Evolutionary conservation across 2,888 invertebrate genomes (phyloP), one percentile per base, ranked within the genome.

Genomic region (Pammene aurita): DNA sequence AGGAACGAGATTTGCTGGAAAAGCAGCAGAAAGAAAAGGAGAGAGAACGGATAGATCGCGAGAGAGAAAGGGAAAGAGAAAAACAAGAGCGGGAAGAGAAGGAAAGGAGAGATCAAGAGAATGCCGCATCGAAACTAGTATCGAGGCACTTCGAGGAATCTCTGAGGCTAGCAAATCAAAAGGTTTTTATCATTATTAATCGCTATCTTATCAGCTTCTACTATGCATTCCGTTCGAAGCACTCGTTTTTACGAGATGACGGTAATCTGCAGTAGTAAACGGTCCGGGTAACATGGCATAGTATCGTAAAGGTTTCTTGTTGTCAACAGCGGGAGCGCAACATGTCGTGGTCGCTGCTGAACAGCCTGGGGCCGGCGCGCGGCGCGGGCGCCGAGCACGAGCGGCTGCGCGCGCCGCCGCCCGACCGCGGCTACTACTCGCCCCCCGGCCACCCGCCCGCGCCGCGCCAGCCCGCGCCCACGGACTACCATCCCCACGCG

Each of bases 111-210:
- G 92, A 94, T 74, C 92, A 94, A 78, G 94, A 95, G 74, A 94
- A 94, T 84, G 96, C 96, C 66, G 96, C 98, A 66, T 96, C 97
- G 77, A 94, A 94, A 85, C 95, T 96, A 73, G 96, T 98, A 71
- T 95, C 97, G 79, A 96, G 97, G 88, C 98, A 98, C 91, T 98
- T 98, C 88, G 96, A 96, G 83, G 97, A 97, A 92, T 97, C 97
- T 74, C 93, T 97, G 72, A 94, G 96, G 84, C 93, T 95, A 73
- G 96, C 95, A 55, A 95, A 95, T 82, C 95, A 96, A 90, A 96
- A 96, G 95, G 96, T 96, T 77, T 71, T 70, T 81, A 71, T 69
- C 69, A 56, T 13, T 26, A n/a, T n/a, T 65, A 60, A 65, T 60
- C 54, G 61, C n/a, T 42, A 34, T 54, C 58, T 55, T 69, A 60